These are phyloP conservation scores for Typhlichthys eigenmanni DNA, from an alignment of 2,797 vertebrate species.

Conservation along the genomic window DNA sequence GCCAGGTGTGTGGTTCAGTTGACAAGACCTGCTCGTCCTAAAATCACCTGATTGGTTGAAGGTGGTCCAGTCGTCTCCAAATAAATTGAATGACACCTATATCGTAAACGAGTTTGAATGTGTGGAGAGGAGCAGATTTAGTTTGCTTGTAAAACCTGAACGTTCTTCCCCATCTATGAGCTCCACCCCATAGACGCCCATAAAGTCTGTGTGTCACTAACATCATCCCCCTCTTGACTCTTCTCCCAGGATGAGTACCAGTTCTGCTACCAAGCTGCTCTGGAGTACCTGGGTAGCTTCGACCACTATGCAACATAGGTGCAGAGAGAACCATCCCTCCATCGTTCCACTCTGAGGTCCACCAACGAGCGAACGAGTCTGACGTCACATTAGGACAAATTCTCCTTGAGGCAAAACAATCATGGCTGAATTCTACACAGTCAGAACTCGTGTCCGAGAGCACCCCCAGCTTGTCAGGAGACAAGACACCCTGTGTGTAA, in stretches of 20 bases:
- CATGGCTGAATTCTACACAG: slow-evolving; percentile 47
- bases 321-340: slow-evolving; percentile 66
- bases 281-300: slow-evolving; percentile 98
- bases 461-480: slow-evolving; percentile 59
- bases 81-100: no score
- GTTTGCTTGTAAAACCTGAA: no score
- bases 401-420: slow-evolving; percentile 55
- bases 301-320: slow-evolving; percentile 99
- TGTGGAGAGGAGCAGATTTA: no score
- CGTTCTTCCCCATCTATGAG: no score
- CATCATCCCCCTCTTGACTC: background rate
- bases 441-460: slow-evolving; percentile 48
- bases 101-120: no score
- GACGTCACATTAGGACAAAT: slow-evolving; percentile 38
- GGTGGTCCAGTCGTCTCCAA: no score
- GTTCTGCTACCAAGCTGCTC: slow-evolving; percentile 97
- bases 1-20: no score
- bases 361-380: slow-evolving; percentile 29
- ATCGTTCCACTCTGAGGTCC: slow-evolving; percentile 58
- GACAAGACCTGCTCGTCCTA: no score
- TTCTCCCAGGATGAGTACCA: slow-evolving; percentile 92
- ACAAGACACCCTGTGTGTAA: slow-evolving; percentile 76
- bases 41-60: no score
- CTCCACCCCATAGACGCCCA: background rate
- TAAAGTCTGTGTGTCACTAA: background rate